Percentiles rank a stretch among this genome's conserved stretches.
Conservation (phyloP, 2,888 invertebrate species). For the Cephus nigrinus region DNA sequence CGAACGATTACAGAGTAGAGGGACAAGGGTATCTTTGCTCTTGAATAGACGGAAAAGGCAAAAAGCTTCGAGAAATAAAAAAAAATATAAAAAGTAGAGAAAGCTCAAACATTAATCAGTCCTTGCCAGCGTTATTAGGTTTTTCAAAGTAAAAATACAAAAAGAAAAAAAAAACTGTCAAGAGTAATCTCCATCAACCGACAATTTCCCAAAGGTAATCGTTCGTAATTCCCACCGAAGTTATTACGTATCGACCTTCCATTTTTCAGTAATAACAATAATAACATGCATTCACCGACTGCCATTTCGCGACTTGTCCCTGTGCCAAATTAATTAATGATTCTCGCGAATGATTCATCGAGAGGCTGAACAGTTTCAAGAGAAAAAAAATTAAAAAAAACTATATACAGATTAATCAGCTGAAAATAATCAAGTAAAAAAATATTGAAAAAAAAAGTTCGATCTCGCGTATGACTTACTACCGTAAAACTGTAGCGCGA, state of each 20-base stretch:
- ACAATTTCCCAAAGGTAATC: too few species aligned
- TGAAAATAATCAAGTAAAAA: too few species aligned
- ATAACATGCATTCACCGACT: background rate
- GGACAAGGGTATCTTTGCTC: background rate
- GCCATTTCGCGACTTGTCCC: background rate
- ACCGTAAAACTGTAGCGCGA: background rate
- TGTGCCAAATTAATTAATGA: background rate
- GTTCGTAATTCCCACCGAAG: background rate
- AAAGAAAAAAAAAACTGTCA: background rate
- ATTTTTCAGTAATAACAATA: background rate
- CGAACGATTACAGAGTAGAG: background rate
- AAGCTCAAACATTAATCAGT: background rate
- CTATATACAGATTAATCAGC: too few species aligned
- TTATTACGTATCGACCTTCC: background rate
- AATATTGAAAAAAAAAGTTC: background rate
- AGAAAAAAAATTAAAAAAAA: background rate
- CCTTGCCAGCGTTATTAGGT: background rate
- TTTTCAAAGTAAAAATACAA: background rate
- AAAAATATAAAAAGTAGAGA: background rate
- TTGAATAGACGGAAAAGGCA: background rate
- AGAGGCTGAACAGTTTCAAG: background rate
- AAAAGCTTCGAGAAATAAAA: background rate
- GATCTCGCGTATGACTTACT: too few species aligned
- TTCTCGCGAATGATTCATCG: background rate
- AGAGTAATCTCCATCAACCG: background rate